Conservation (phyloP, 2,113 vertebrate genomes). For the Rattus norvegicus region GRCr8 NC_086031.1:64743501-64744000, state of each 20-base stretch:
- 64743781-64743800: not conserved
- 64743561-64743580: not conserved
- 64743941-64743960: not conserved
- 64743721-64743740: not conserved
- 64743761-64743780: not conserved
- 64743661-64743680: not conserved
- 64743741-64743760: conserved; percentile 5
- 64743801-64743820: not conserved
- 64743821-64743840: not conserved
- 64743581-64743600: not conserved
- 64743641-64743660: not conserved
- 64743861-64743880: not conserved
- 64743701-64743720: not conserved
- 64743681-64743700: not conserved
- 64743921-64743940: not conserved
- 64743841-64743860: not conserved
- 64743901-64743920: not conserved
- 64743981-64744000: not conserved
- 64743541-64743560: not conserved
- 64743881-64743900: not conserved
- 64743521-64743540: not conserved
- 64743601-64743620: not conserved
- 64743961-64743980: not conserved
- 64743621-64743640: not conserved
- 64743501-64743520: not conserved